Evolutionary conservation across 2,797 vertebrate species (phyloP), one percentile per base, ranked within the genome.

Genomic region (Platyrinchus mystaceus): DNA sequence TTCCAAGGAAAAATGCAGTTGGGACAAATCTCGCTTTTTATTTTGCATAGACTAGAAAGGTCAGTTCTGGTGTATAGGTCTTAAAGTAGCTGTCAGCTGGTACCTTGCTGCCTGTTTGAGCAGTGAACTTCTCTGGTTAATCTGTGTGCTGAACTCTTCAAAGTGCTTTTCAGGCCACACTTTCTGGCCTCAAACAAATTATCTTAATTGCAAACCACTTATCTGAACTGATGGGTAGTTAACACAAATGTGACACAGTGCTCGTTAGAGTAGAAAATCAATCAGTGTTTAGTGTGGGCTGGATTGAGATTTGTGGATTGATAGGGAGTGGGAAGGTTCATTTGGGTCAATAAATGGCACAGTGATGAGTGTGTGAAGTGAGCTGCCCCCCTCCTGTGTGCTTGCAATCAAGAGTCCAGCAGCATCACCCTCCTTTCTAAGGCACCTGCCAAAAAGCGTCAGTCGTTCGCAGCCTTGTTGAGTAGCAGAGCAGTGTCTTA

Each of bases 181-280:
- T 93, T 88, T 67, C 53, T 91, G 84, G 53, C 81, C 62, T n/a
- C 90, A 89, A 73, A 86, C 64, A 77, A 75, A 81, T 92, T 64
- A 75, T 78, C 89, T 81, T 92, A 96, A 94, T 89, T 95, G 84
- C 93, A 86, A 89, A 75, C 75, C 91, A 92, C 82, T 96, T 94
- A 87, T 66, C 91, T 87, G 69, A 84, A 26, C 73, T 71, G 87
- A 81, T 84, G 76, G 75, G 87, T 69, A 84, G 66, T 89, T 90
- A 92, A 92, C 89, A 78, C 69, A 90, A 43, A 91, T 67, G 89
- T 92, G 93, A 87, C 76, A 50, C 28, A 0, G n/a, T 17, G 75
- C 79, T 93, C 5, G 1, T 83, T 34, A 74, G 76, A 73, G 84
- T 10, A 68, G 87, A 89, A 88, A 91, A 95, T 85, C 84, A 89